Conservation (phyloP, 2,888 invertebrate genomes). For the Nesidiocoris tenuis region DNA sequence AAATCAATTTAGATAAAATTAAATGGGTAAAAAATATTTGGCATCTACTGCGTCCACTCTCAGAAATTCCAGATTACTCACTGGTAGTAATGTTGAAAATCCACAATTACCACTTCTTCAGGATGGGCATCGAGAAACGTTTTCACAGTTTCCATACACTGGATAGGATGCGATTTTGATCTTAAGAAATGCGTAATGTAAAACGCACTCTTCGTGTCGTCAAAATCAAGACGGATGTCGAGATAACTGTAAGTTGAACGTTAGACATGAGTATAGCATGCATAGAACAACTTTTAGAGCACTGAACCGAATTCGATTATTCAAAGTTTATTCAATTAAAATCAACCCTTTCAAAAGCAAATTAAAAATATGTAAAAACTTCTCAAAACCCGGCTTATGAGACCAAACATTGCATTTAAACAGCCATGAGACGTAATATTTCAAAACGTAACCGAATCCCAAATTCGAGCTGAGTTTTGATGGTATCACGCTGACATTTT, state of each 20-base stretch:
- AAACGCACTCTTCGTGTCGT: background rate
- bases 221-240: constrained; percentile 26
- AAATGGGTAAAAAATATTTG: too few relatives aligned
- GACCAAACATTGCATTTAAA: background rate
- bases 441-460: constrained; percentile 21
- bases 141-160: constrained; percentile 18
- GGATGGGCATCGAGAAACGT: constrained; percentile 23
- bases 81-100: constrained; percentile 34
- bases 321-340: too few relatives aligned
- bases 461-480: constrained; percentile 13
- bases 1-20: too few relatives aligned
- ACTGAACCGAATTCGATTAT: too few relatives aligned
- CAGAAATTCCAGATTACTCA: constrained; percentile 12
- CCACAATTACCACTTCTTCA: constrained; percentile 23
- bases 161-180: constrained; percentile 15
- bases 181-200: constrained; percentile 23
- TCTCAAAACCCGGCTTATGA: too few relatives aligned
- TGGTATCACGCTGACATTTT: constrained; percentile 14
- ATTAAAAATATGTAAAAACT: too few relatives aligned
- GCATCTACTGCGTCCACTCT: too few relatives aligned
- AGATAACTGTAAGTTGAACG: constrained; percentile 22
- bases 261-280: too few relatives aligned
- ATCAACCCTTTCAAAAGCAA: too few relatives aligned
- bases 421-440: background rate
- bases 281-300: too few relatives aligned